phyloP scores from a whole-genome alignment of 2,888 invertebrate genomes.

The Unio pictorum region DNA sequence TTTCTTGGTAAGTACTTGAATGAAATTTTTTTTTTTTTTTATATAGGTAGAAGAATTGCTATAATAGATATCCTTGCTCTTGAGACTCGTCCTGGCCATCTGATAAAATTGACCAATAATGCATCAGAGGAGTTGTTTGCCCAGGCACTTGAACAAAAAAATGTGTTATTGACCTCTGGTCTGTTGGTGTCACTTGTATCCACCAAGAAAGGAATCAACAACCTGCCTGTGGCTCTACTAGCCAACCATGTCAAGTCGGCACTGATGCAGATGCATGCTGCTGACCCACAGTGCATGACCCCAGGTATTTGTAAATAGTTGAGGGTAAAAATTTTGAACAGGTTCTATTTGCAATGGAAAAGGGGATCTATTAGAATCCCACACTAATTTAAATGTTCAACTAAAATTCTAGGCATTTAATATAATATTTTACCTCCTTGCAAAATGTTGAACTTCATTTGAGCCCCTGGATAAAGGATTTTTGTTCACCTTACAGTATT shows the following conservation, averaged over 20 bases:
- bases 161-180: slow-evolving; percentile 53
- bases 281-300: slow-evolving; percentile 10
- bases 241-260: slow-evolving; percentile 62
- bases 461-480: too few species aligned
- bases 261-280: slow-evolving; percentile 53
- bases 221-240: slow-evolving; percentile 61
- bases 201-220: slow-evolving; percentile 58
- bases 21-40: neutral
- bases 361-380: too few species aligned
- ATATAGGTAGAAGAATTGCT: slow-evolving; percentile 54
- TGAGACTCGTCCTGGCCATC: slow-evolving; percentile 59
- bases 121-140: slow-evolving; percentile 56
- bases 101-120: slow-evolving; percentile 57
- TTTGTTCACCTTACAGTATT: too few species aligned
- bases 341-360: too few species aligned
- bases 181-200: slow-evolving; percentile 66
- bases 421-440: too few species aligned
- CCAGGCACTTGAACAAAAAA: slow-evolving; percentile 37
- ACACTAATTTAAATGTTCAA: too few species aligned
- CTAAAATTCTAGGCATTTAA: too few species aligned
- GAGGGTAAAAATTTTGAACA: too few species aligned
- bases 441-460: too few species aligned
- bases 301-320: too few species aligned
- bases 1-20: too few species aligned
- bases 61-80: slow-evolving; percentile 61